Conservation (phyloP, 2,888 invertebrate species). For the Amphipoea oculea region DNA sequence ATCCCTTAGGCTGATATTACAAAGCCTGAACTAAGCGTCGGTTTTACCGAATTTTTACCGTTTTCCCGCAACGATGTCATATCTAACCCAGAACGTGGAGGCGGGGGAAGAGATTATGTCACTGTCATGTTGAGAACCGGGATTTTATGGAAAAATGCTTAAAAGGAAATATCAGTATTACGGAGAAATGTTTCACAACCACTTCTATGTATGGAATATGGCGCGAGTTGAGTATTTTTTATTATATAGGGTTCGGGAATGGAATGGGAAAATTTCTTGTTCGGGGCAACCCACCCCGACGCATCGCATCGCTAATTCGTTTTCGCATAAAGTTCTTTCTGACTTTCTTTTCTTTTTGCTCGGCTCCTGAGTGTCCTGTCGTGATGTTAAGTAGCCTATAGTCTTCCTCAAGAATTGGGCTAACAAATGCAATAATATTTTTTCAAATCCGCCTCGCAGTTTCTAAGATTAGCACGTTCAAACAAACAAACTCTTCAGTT, state of each 20-base stretch:
- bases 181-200: slow-evolving; percentile 40
- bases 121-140: slow-evolving; percentile 49
- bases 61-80: slow-evolving; percentile 43
- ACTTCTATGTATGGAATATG: slow-evolving; percentile 16
- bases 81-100: slow-evolving; percentile 50
- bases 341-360: no score
- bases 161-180: slow-evolving; percentile 57
- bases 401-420: no score
- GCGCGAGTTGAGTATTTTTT: slow-evolving; percentile 13
- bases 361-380: no score
- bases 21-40: slow-evolving; percentile 13
- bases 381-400: no score
- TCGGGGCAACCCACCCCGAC: no score
- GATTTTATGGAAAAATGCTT: slow-evolving; percentile 66
- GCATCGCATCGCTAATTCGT: no score
- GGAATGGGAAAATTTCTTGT: no score
- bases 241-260: neutral
- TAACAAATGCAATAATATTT: no score
- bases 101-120: slow-evolving; percentile 62
- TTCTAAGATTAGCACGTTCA: neutral
- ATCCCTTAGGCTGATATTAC: slow-evolving; percentile 24
- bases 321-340: no score
- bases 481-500: no score
- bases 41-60: slow-evolving; percentile 34
- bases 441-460: no score